Evolutionary conservation across 2,113 vertebrate genomes (phyloP).

Genomic region (Charadrius vociferus): DNA sequence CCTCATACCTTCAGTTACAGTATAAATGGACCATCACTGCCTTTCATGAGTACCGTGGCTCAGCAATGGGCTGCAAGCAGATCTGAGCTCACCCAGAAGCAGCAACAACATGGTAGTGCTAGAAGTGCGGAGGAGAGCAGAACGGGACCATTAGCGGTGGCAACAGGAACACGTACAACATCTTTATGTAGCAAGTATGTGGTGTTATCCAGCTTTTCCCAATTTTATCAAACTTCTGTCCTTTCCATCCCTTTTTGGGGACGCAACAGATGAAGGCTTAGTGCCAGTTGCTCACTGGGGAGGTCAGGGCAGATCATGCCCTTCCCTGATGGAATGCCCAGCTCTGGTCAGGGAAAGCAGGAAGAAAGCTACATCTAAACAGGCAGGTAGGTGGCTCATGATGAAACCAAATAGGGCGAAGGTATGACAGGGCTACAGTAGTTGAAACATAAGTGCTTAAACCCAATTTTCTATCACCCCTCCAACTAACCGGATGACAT

Average conservation of each 20-base stretch:
- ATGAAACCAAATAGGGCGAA: not conserved
- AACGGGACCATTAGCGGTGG: no score
- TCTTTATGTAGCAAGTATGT: fast-evolving
- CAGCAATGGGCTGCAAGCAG: not conserved
- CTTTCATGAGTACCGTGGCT: not conserved
- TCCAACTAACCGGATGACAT: not conserved
- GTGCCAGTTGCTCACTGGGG: not conserved
- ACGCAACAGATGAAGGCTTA: not conserved
- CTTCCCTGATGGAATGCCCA: not conserved
- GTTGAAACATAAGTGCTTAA: not conserved
- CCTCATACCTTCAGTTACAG: not conserved
- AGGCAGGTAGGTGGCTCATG: not conserved
- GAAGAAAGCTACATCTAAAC: not conserved
- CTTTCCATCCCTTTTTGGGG: not conserved
- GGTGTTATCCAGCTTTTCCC: not conserved
- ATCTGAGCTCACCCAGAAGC: not conserved
- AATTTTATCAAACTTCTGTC: not conserved
- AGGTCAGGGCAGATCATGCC: not conserved
- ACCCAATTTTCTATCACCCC: not conserved
- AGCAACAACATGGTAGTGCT: not conserved
- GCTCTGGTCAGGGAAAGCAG: not conserved
- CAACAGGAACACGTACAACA: not conserved
- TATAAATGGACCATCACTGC: not conserved
- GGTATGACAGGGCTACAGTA: not conserved
- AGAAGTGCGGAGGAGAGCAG: not conserved